Percentiles rank a stretch among this genome's conserved stretches.
These are phyloP conservation scores for Argya squamiceps DNA, from an alignment of 2,797 vertebrate genomes.

Conservation along the genomic window DNA sequence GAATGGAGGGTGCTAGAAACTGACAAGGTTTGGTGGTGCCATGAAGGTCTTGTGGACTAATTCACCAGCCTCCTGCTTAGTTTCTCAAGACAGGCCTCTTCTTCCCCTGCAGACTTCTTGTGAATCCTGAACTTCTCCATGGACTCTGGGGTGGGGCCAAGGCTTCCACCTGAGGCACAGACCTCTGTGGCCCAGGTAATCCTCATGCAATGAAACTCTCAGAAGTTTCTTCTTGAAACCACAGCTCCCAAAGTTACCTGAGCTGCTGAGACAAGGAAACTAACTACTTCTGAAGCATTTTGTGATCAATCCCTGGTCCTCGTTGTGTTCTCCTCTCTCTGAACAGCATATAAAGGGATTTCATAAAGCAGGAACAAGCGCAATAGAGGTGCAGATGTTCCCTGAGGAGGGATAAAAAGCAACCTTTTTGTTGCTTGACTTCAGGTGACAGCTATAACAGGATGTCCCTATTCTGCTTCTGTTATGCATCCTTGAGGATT, in stretches of 20 bases:
- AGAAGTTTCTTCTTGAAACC: not conserved
- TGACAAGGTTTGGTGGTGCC: not conserved
- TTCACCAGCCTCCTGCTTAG: not conserved
- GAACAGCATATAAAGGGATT: not conserved
- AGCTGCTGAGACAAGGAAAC: not conserved
- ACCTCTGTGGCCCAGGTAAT: not conserved
- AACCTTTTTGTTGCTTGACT: not conserved
- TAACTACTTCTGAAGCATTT: not conserved
- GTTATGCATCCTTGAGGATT: not conserved
- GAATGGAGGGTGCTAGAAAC: not conserved
- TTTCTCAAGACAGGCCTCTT: not conserved
- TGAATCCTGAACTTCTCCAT: not conserved
- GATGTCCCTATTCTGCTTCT: not conserved
- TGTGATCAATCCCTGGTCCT: not conserved
- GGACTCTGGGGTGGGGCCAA: not conserved
- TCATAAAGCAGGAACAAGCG: not conserved
- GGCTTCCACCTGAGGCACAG: not conserved
- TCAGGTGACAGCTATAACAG: not conserved
- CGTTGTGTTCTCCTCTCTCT: accelerated
- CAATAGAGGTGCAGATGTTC: not conserved
- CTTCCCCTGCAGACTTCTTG: not conserved
- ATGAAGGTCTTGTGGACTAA: not conserved
- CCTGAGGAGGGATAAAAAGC: not conserved
- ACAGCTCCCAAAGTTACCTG: not conserved
- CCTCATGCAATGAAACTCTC: not conserved